Conservation (phyloP, 1,140 invertebrate species). For the Papilio glaucus region DNA sequence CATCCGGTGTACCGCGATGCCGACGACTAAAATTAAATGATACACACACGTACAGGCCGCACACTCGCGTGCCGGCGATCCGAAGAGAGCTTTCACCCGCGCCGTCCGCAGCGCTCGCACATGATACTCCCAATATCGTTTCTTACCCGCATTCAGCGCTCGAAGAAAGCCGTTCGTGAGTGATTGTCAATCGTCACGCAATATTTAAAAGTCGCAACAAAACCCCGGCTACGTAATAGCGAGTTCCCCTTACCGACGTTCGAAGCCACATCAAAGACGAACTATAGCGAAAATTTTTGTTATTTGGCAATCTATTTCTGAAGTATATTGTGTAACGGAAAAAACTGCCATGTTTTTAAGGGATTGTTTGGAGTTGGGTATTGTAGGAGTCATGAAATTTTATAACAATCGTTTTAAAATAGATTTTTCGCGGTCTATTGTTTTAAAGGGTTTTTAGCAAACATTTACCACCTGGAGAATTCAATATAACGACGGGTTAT, state of each 20-base stretch:
- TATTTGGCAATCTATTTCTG: neutral
- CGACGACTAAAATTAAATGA: conserved; percentile 73
- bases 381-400: neutral
- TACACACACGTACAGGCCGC: conserved; percentile 63
- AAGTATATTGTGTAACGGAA: neutral
- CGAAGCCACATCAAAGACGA: conserved; percentile 14
- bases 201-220: conserved; percentile 34
- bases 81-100: conserved; percentile 62
- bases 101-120: conserved; percentile 14
- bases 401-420: too few relatives aligned
- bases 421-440: too few relatives aligned
- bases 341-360: neutral
- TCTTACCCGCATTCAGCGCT: conserved; percentile 16
- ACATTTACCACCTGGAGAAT: too few relatives aligned
- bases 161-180: neutral
- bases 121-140: conserved; percentile 34
- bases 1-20: conserved; percentile 63
- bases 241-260: conserved; percentile 15
- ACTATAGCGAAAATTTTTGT: neutral
- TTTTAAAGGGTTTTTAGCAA: neutral
- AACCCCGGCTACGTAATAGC: conserved; percentile 1
- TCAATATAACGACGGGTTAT: too few relatives aligned
- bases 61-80: conserved; percentile 46
- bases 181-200: conserved; percentile 31
- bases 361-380: neutral